Evolutionary conservation across 2,888 invertebrate genomes (phyloP), one percentile per base, ranked within the genome.

Genomic region (Cremastinae sp.): DNA sequence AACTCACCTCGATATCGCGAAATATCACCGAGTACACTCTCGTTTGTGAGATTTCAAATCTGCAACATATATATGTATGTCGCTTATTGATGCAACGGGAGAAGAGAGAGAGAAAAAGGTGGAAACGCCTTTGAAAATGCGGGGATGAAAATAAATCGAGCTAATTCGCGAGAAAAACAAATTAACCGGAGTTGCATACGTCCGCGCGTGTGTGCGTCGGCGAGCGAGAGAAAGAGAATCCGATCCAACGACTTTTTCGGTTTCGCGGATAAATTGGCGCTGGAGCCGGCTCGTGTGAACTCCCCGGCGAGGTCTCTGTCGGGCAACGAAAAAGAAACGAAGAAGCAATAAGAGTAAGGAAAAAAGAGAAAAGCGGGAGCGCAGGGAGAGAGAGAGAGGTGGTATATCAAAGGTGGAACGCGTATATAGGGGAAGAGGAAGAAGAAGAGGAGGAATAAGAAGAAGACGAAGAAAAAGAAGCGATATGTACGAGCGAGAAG

Each of bases 381-480:
- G n/a, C n/a, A n/a, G n/a, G n/a, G n/a, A n/a, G n/a, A 41, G 41
- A 9, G 41, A 9, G 12, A 9, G 41, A 61, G 61, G 45, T 61
- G 61, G 45, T 38, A 54, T 54, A 66, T 66, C 54, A 53, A 36
- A 66, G 66, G 54, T 54, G 43, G 54, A 66, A 43, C 10, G 41
- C 20, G 53, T 28, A 41, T 10, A 4, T 5, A 18, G n/a, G 28
- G 4, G 8, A 5, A 54, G 10, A 54, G 9, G 54, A n/a, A n/a
- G 47, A 41, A 28, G 72, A 45, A n/a, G n/a, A 28, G 34, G 36
- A 43, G 7, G 56, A 51, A 49, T 9, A 43, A 18, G 38, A 28
- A 45, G 47, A 41, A 28, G 72, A 45, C 28, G 53, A 14, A 20
- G 47, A 28, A 56, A 34, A 28, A 12, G 28, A 58, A 28, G 28